These are phyloP conservation scores for Cynoglossus semilaevis DNA, from an alignment of 2,113 vertebrate species.

Conservation along the genomic window DNA sequence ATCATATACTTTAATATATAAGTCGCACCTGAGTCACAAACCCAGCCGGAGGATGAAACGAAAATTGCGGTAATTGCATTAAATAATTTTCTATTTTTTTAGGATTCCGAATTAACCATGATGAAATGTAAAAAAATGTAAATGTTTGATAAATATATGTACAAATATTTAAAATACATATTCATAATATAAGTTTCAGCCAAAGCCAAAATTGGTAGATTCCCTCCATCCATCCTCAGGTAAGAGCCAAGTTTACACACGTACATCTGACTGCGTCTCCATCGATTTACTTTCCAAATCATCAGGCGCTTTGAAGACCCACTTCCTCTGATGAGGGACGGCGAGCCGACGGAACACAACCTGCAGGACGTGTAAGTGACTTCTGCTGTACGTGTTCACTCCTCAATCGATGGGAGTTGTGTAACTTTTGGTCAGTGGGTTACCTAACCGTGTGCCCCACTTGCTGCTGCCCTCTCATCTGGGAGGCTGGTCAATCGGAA, in stretches of 20 bases:
- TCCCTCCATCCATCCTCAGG: constrained; percentile 4
- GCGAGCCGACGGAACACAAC: constrained; percentile 36
- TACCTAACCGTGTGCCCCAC: constrained; percentile 34
- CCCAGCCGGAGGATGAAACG: too few species aligned
- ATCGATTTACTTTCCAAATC: constrained; percentile 52
- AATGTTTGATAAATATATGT: too few species aligned
- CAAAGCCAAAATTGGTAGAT: too few species aligned
- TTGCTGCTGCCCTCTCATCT: constrained; percentile 45
- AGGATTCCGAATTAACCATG: too few species aligned
- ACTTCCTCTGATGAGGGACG: constrained; percentile 32
- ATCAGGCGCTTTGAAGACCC: constrained; percentile 38
- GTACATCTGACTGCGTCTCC: constrained; percentile 29
- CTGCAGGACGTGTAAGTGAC: constrained; percentile 57
- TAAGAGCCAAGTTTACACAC: constrained; percentile 8
- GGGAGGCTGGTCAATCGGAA: constrained; percentile 21
- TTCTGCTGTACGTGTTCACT: constrained; percentile 62
- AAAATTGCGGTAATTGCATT: too few species aligned
- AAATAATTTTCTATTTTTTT: too few species aligned
- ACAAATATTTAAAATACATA: too few species aligned
- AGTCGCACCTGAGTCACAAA: too few species aligned
- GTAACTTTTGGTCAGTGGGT: constrained; percentile 56
- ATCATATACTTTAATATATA: too few species aligned
- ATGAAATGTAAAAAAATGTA: too few species aligned
- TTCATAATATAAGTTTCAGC: too few species aligned
- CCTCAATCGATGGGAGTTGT: constrained; percentile 58